Evolutionary conservation across 2,888 invertebrate species (phyloP), one percentile per base, ranked within the genome.

Genomic region (Agelastica alni): DNA sequence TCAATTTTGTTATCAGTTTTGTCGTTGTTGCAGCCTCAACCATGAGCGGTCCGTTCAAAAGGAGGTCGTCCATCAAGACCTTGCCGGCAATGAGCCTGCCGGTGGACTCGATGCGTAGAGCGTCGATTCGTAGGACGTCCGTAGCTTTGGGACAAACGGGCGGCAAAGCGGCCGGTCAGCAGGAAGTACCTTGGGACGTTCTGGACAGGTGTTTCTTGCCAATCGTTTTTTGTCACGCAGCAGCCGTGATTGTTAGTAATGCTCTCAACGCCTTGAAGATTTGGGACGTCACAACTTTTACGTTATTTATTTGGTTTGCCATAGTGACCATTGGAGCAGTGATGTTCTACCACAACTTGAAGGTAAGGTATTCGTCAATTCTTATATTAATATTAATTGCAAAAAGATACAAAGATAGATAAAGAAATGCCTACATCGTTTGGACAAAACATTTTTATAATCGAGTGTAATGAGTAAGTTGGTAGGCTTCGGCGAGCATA

Each of bases 341-440:
- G 6, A 81, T 91, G 75, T 91, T 91, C 77, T 92, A 91, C 77
- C 91, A 91, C 70, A 91, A 90, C 71, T 80, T 92, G 42, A 90
- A 90, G 87, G 91, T 90, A 79, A 82, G 80, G n/a, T n/a, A n/a
- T n/a, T n/a, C n/a, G n/a, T n/a, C n/a, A n/a, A n/a, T n/a, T n/a
- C n/a, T n/a, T n/a, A n/a, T n/a, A n/a, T n/a, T n/a, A n/a, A n/a
- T n/a, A n/a, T n/a, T n/a, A n/a, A n/a, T n/a, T n/a, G n/a, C n/a
- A n/a, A n/a, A n/a, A n/a, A n/a, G n/a, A n/a, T n/a, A n/a, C n/a
- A n/a, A n/a, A n/a, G n/a, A n/a, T n/a, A n/a, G n/a, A n/a, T n/a
- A n/a, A n/a, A n/a, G n/a, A n/a, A n/a, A n/a, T n/a, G n/a, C n/a
- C n/a, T n/a, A n/a, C n/a, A n/a, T n/a, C n/a, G n/a, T n/a, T n/a